Conservation (phyloP, 2,888 invertebrate genomes). For the Hololepta plana region DNA sequence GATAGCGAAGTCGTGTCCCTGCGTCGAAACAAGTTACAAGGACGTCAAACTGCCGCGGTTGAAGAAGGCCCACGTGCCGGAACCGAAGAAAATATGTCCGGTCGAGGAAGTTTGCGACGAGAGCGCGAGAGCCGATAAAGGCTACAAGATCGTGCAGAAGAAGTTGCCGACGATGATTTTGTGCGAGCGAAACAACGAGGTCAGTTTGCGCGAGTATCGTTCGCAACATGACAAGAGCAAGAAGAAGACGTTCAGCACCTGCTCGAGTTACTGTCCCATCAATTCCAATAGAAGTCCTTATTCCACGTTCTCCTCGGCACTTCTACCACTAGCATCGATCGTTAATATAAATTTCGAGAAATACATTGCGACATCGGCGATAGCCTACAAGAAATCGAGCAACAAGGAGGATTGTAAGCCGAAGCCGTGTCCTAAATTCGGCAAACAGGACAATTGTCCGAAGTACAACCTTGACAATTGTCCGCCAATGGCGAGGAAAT, state of each 20-base stretch:
- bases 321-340: too few species aligned
- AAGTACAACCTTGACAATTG: too few species aligned
- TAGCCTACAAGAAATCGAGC: too few species aligned
- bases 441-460: too few species aligned
- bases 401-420: too few species aligned
- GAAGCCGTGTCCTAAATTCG: too few species aligned
- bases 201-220: constrained; percentile 6
- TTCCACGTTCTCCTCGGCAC: too few species aligned
- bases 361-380: too few species aligned
- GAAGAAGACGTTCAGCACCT: too few species aligned
- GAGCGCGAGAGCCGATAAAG: constrained; percentile 7
- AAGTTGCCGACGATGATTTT: constrained; percentile 7
- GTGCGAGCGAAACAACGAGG: constrained; percentile 7
- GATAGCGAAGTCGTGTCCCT: constrained; percentile 1
- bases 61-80: constrained; percentile 4
- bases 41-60: constrained; percentile 5
- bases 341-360: too few species aligned
- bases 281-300: too few species aligned
- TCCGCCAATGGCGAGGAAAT: too few species aligned
- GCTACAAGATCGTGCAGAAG: constrained; percentile 7
- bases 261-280: constrained; percentile 7
- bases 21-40: constrained; percentile 3
- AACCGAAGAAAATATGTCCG: constrained; percentile 6
- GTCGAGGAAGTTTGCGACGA: background rate
- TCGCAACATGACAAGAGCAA: constrained; percentile 4